Evolutionary conservation across 2,797 vertebrate species (phyloP).

Genomic region (Acipenser transmontanus): DNA sequence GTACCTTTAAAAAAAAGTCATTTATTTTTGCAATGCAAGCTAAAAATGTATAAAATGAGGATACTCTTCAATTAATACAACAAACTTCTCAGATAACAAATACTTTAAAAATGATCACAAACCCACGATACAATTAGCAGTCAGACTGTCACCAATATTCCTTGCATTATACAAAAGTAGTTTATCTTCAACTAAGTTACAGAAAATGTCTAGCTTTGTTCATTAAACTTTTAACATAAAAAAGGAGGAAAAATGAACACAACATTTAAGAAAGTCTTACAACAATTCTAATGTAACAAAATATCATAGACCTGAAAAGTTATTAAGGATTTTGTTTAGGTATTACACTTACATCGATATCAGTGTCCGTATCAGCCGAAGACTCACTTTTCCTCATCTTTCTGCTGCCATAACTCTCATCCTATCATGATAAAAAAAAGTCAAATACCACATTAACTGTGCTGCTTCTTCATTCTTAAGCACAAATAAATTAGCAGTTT

Average conservation of each 20-base stretch:
- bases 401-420: constrained; percentile 55
- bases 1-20: constrained; percentile 51
- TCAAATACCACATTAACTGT: too few species aligned
- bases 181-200: not conserved
- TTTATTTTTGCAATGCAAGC: too few species aligned
- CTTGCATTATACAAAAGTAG: too few species aligned
- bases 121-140: too few species aligned
- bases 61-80: constrained; percentile 26
- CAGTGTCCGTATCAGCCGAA: constrained; percentile 62
- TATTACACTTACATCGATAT: constrained; percentile 63
- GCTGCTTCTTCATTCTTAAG: not conserved
- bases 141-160: too few species aligned
- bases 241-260: constrained; percentile 8
- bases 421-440: constrained; percentile 30
- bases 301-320: not conserved
- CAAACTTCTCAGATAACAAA: constrained; percentile 5
- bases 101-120: not conserved
- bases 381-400: constrained; percentile 74
- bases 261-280: not conserved
- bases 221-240: not conserved
- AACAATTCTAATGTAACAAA: not conserved
- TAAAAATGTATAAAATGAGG: too few species aligned
- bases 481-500: constrained; percentile 8
- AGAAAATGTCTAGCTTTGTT: not conserved
- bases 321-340: not conserved